phyloP scores from a whole-genome alignment of 2,888 invertebrate genomes.

The Agrilus biguttatus region DNA sequence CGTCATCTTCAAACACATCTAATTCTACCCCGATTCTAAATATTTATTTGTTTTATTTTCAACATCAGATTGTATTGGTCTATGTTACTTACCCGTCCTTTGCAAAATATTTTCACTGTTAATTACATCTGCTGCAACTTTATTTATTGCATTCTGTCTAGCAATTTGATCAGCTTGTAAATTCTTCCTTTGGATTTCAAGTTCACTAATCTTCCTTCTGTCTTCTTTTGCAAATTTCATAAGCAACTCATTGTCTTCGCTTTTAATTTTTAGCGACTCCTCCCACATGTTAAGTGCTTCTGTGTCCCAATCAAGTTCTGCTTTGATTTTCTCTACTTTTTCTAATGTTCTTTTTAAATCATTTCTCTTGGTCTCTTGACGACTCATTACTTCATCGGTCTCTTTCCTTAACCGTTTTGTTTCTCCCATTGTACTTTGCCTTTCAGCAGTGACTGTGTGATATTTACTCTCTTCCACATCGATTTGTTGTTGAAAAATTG shows the following conservation, averaged over 20 bases:
- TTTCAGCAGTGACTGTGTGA: conserved; percentile 27
- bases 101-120: conserved; percentile 37
- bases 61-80: too few species aligned
- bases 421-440: conserved; percentile 33
- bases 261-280: conserved; percentile 50
- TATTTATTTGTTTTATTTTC: too few species aligned
- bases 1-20: too few species aligned
- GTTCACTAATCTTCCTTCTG: conserved; percentile 45
- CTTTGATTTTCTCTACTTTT: conserved; percentile 49
- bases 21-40: too few species aligned
- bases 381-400: conserved; percentile 29
- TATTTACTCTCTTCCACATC: conserved; percentile 47
- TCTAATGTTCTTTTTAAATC: conserved; percentile 40
- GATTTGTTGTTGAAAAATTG: conserved; percentile 52
- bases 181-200: conserved; percentile 39
- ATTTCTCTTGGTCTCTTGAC: conserved; percentile 32
- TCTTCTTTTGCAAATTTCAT: conserved; percentile 60
- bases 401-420: conserved; percentile 36
- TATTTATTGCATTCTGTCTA: conserved; percentile 30
- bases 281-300: conserved; percentile 57
- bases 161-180: conserved; percentile 34
- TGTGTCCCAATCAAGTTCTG: conserved; percentile 52
- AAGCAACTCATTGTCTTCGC: conserved; percentile 55
- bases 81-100: conserved; percentile 23
- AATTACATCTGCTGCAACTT: conserved; percentile 35